phyloP scores from a whole-genome alignment of 1,140 invertebrate species.

The Cydia amplana region DNA sequence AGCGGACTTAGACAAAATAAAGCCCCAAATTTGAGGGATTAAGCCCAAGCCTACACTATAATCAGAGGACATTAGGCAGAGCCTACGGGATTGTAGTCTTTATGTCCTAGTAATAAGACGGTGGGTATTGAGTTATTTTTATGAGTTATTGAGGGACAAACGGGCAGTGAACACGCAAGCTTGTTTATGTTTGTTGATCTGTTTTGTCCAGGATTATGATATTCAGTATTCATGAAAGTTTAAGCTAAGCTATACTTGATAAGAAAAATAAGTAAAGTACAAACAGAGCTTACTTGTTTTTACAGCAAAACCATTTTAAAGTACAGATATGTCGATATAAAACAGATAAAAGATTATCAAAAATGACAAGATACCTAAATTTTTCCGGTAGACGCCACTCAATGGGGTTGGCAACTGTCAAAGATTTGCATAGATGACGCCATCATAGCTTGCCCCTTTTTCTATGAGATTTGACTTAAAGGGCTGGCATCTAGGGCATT shows the following conservation, averaged over 20 bases:
- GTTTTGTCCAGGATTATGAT: neutral
- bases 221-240: neutral
- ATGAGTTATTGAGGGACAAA: neutral
- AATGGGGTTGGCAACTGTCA: no score
- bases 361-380: no score
- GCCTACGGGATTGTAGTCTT: neutral
- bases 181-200: conserved; percentile 11
- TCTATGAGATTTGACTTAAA: no score
- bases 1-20: neutral
- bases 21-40: neutral
- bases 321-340: no score
- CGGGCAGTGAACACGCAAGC: neutral
- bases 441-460: no score
- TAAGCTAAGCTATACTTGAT: neutral
- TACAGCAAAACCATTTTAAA: no score
- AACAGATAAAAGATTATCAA: no score
- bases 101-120: neutral
- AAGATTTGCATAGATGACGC: no score
- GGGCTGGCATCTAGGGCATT: no score
- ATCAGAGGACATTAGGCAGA: neutral
- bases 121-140: conserved; percentile 12
- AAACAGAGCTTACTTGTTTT: no score
- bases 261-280: no score
- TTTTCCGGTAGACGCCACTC: no score
- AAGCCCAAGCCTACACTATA: neutral